Base-by-base conservation (phyloP, 1,140 invertebrate genomes). In the Chlorops oryzae region DNA sequence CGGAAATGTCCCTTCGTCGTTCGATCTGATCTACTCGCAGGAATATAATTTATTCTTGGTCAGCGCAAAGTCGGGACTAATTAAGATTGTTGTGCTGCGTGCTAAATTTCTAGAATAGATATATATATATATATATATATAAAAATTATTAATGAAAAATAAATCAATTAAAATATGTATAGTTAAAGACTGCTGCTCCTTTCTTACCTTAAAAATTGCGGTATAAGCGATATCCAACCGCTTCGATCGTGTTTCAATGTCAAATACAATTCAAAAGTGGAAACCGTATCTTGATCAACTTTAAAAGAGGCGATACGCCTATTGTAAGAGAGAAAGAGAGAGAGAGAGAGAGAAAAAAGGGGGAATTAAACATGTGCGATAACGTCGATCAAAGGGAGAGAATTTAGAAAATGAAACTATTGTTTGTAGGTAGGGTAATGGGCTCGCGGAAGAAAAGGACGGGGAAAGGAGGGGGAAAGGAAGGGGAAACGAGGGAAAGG, bases 141-240 rank as follows among this genome's bases (percentile, higher is more conserved):
- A 23, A 47, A 40, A 32, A n/a, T n/a, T n/a, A n/a, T n/a, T n/a
- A n/a, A n/a, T n/a, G n/a, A 7, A 50, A 25, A 41, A 13, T 5
- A 51, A 50, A 28, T 18, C 15, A 50, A 27, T 15, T 6, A 40
- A 40, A 23, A 50, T 43, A 13, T 13, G 13, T 32, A 24, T 28
- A 28, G 24, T 28, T 24, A 20, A 43, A 43, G 6, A 15, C 15
- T 43, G 15, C 6, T 43, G 3, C 12, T 34, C 3, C 20, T n/a
- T 42, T 82, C 85, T 84, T 73, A 89, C 87, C 88, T 89, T 74
- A 89, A 78, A 73, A 90, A 89, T 70, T 88, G 85, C 62, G 87
- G 88, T 71, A 90, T 76, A 56, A 88, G 74, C 54, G 83, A 85
- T 53, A 87, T 85, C 89, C 89, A 93, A 55, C 85, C 82, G 50